A percentile compares a stretch with the other conserved stretches of the same genome.
phyloP scores from a whole-genome alignment of 2,888 invertebrate species.

The Drosophila anceps region DNA sequence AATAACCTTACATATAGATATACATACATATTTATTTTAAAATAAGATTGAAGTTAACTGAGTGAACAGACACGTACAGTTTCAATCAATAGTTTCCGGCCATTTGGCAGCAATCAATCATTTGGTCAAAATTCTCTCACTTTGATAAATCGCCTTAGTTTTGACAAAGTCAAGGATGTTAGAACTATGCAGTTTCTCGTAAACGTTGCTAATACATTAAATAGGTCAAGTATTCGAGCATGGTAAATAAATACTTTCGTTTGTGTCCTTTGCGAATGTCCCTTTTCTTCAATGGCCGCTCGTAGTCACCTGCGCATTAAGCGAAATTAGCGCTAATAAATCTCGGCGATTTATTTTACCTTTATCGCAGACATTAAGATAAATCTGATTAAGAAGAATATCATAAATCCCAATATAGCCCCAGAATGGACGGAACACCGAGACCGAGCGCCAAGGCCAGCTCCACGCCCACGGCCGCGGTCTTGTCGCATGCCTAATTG shows the following conservation, averaged over 20 bases:
- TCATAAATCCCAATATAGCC: conserved; percentile 72
- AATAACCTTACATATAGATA: too few relatives aligned
- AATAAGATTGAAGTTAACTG: not conserved
- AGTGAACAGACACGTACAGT: not conserved
- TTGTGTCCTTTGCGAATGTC: conserved; percentile 11
- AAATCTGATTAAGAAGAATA: conserved; percentile 75
- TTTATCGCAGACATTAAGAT: conserved; percentile 73
- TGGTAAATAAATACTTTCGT: conserved; percentile 11
- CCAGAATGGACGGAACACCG: not conserved
- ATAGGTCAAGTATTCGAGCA: conserved; percentile 7
- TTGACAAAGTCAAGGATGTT: not conserved
- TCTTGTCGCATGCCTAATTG: conserved; percentile 71
- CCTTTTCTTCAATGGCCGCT: conserved; percentile 17
- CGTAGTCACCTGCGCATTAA: conserved; percentile 44
- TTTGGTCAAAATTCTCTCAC: not conserved
- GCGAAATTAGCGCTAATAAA: conserved; percentile 68
- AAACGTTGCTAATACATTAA: not conserved
- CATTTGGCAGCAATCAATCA: conserved; percentile 8
- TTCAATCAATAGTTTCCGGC: conserved; percentile 9
- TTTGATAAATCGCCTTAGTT: conserved; percentile 10
- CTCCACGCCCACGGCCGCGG: conserved; percentile 36
- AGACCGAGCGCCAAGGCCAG: not conserved
- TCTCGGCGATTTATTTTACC: conserved; percentile 71
- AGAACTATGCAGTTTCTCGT: not conserved
- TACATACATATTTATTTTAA: too few relatives aligned